Conservation (phyloP, 1,140 invertebrate species). For the Alviniconcha marisindica region DNA sequence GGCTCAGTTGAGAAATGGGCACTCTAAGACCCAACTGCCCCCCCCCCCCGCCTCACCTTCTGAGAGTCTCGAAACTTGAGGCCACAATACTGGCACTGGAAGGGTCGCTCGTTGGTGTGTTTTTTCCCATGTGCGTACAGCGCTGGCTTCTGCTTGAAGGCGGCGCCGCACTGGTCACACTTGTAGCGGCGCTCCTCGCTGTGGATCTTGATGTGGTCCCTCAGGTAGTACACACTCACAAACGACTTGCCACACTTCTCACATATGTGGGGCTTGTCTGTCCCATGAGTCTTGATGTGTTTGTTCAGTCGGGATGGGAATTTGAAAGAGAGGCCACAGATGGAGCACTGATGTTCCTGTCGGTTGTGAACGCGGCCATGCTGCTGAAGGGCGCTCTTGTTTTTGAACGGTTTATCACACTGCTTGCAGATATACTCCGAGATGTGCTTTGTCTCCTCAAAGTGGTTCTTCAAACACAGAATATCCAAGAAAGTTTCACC, state of each 20-base stretch:
- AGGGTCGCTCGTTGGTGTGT: constrained; percentile 80
- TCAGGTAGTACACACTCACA: constrained; percentile 38
- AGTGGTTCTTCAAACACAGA: background rate
- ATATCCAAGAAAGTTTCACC: background rate
- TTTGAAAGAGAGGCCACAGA: constrained; percentile 11
- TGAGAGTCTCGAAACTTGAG: constrained; percentile 83
- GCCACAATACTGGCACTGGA: constrained; percentile 66
- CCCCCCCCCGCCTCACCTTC: constrained; percentile 19
- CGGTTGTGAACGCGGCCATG: constrained; percentile 2
- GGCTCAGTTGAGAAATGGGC: too few species aligned
- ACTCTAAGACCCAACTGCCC: too few species aligned
- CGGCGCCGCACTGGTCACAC: constrained; percentile 83
- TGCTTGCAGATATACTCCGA: background rate
- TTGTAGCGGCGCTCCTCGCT: constrained; percentile 37
- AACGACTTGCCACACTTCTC: constrained; percentile 78
- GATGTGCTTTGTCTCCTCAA: background rate
- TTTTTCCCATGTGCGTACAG: constrained; percentile 85
- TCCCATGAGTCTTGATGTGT: constrained; percentile 74
- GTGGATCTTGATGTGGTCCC: constrained; percentile 45
- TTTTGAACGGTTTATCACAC: constrained; percentile 2
- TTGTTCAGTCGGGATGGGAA: constrained; percentile 1
- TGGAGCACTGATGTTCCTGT: constrained; percentile 1
- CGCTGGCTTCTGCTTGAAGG: constrained; percentile 91
- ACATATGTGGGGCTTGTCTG: constrained; percentile 80
- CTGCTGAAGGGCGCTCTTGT: background rate